Conservation (phyloP, 30 jellyfish, hydroid and myxozoan genomes). For the Calvadosia cruxmelitensis region DNA sequence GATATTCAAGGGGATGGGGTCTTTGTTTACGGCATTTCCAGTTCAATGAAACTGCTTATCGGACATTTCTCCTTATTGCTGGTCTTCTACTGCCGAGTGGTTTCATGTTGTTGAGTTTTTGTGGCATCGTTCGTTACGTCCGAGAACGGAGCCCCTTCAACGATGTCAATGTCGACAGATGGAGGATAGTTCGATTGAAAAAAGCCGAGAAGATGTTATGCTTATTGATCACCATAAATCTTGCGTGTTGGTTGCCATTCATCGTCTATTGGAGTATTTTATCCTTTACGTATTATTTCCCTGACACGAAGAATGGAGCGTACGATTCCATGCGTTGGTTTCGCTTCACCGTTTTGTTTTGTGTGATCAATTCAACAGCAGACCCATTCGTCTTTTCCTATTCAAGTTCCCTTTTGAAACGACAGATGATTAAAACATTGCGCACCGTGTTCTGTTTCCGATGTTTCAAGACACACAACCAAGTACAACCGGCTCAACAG, state of each 20-base stretch:
- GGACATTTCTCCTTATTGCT: background rate
- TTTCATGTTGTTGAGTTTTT: conserved; percentile 47
- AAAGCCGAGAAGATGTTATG: conserved; percentile 82
- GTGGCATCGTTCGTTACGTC: conserved; percentile 52
- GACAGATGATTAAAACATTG: background rate
- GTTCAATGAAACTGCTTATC: conserved; percentile 22
- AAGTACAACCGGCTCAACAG: background rate
- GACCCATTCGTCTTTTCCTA: conserved; percentile 45
- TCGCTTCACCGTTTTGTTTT: conserved; percentile 54
- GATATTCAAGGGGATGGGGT: conserved; percentile 26
- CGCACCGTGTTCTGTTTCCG: background rate
- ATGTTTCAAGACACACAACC: background rate
- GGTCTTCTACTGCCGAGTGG: conserved; percentile 43
- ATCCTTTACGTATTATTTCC: conserved; percentile 30
- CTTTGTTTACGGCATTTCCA: conserved; percentile 61
- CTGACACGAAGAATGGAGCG: conserved; percentile 35
- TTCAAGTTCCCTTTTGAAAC: background rate
- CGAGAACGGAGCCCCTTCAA: conserved; percentile 12
- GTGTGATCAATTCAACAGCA: conserved; percentile 52
- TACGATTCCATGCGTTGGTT: conserved; percentile 44
- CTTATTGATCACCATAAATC: conserved; percentile 32
- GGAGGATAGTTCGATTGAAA: conserved; percentile 37
- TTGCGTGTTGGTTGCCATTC: conserved; percentile 78
- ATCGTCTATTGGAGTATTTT: conserved; percentile 44
- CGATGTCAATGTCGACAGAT: background rate